These are phyloP conservation scores for Hypotaenidia okinawae DNA, from an alignment of 2,797 vertebrate genomes.

Conservation along the genomic window DNA sequence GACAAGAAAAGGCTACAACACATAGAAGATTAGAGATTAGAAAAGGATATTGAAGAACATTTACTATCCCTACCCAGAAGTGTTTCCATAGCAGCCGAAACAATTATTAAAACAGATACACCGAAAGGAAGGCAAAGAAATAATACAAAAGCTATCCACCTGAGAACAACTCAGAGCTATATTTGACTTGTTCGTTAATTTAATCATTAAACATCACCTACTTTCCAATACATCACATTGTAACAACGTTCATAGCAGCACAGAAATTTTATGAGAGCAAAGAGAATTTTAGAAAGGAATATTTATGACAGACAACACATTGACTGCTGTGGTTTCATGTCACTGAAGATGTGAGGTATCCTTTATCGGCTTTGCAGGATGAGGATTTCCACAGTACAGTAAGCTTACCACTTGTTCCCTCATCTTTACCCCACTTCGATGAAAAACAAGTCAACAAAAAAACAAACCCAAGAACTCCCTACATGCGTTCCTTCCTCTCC, in stretches of 20 bases:
- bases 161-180: neutral
- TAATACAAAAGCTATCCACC: constrained; percentile 3
- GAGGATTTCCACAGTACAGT: neutral
- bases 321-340: neutral
- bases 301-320: neutral
- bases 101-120: constrained; percentile 53
- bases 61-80: constrained; percentile 45
- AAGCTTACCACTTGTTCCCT: neutral
- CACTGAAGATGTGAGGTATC: neutral
- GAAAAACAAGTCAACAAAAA: neutral
- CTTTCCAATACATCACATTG: neutral
- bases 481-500: neutral
- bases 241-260: neutral
- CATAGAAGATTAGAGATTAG: neutral
- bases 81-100: constrained; percentile 67
- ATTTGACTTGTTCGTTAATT: neutral
- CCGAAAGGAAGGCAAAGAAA: constrained; percentile 16
- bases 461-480: neutral
- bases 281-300: neutral
- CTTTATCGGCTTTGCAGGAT: neutral
- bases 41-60: neutral
- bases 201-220: neutral
- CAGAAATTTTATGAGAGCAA: neutral
- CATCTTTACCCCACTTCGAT: neutral
- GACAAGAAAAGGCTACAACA: neutral